Base-by-base conservation (phyloP, 1,140 invertebrate species). In the Ostrea edulis region DNA sequence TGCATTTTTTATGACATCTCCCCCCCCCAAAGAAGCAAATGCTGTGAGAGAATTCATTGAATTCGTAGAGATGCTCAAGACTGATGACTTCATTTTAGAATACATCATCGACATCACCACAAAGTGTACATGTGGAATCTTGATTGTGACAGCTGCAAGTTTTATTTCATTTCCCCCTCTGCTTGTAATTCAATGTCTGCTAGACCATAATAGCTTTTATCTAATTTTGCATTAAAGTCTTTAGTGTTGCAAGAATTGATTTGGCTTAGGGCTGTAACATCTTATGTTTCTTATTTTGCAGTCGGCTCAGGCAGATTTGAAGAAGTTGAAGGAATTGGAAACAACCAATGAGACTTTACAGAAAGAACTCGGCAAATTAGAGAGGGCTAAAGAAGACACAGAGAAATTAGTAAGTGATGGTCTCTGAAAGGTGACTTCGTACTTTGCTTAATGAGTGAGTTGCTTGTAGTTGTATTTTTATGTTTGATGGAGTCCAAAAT, bases 271-370 rank as follows among this genome's bases (percentile, higher is more conserved):
- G 68, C 25, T 29, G 68, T 77, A 14, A 77, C 44, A 52, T 83
- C 20, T 83, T 83, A n/a, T 54, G 22, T 52, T 53, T 17, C 17
- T 52, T 62, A 55, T 86, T 44, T 86, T 86, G 29, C 82, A 88
- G 85, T 68, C 65, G 84, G 54, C 83, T 53, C 87, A 85, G 44
- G 68, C 83, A 71, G 90, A 90, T 62, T 88, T 90, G 14, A 91
- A 92, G 81, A 87, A 90, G 65, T 88, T 87, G 51, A 88, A 93
- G 65, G 93, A 92, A 58, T 89, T 95, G 14, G 92, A 95, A 86
- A 91, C 91, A 84, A 94, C 94, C 35, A 95, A 94, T 89, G 90
- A 93, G 84, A 90, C 92, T 20, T 89, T 95, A 8, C 90, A 93
- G 84, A 91, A 92, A 65, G 94, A 94, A 89, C 90, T 95, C 9